These are phyloP conservation scores for Macrosteles quadrilineatus DNA, from an alignment of 1,140 invertebrate species.

Conservation along the genomic window DNA sequence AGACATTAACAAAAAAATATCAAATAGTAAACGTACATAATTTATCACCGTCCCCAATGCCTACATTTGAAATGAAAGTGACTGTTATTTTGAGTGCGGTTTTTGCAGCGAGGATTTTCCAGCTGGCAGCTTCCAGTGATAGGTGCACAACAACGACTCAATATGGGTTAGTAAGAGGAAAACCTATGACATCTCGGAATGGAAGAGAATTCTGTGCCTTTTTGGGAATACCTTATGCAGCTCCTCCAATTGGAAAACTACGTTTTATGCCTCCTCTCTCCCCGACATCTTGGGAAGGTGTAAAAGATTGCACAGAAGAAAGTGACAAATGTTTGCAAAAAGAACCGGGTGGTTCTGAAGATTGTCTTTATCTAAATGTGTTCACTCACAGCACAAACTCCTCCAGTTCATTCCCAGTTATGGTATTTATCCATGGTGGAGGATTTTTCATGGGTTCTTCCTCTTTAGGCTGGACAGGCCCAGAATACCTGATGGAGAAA, in stretches of 20 bases:
- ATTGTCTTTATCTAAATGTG: slow-evolving; percentile 69
- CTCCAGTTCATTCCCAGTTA: slow-evolving; percentile 51
- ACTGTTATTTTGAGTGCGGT: too few relatives aligned
- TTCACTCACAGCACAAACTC: slow-evolving; percentile 49
- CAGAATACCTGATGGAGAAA: slow-evolving; percentile 45
- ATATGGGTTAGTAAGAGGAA: background rate
- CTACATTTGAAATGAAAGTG: too few relatives aligned
- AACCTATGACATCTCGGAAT: background rate
- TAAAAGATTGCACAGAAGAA: slow-evolving; percentile 51
- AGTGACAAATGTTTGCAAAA: slow-evolving; percentile 51
- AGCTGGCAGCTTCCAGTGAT: background rate
- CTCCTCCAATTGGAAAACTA: background rate
- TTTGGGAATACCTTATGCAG: slow-evolving; percentile 5
- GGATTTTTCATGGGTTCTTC: slow-evolving; percentile 47
- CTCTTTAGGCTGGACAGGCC: slow-evolving; percentile 37
- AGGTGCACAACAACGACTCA: background rate
- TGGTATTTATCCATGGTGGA: slow-evolving; percentile 58
- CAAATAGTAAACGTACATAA: too few relatives aligned
- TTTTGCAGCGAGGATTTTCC: too few relatives aligned
- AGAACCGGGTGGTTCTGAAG: slow-evolving; percentile 54
- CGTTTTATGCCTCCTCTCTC: slow-evolving; percentile 46
- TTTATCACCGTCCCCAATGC: too few relatives aligned
- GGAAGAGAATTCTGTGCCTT: slow-evolving; percentile 9
- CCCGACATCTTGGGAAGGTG: slow-evolving; percentile 51
- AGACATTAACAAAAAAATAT: too few relatives aligned